Percentiles rank a stretch among this genome's conserved stretches.
phyloP scores from a whole-genome alignment of 2,888 invertebrate species.

The Melipona bicolor region DNA sequence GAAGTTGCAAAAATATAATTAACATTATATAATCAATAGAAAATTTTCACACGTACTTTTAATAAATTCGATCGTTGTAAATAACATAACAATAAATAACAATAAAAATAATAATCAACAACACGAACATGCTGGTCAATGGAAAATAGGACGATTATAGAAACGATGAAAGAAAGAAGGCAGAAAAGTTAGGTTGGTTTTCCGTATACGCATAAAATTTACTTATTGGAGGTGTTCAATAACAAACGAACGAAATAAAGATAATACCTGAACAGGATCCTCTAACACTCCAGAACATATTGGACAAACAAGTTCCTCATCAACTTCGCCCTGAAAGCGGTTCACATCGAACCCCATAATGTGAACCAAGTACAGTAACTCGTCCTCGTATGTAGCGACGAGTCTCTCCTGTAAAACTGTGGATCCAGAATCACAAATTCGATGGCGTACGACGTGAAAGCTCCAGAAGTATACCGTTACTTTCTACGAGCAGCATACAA shows the following conservation, averaged over 20 bases:
- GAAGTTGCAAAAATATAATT: constrained; percentile 15
- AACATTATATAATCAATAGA: not conserved
- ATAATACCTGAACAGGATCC: constrained; percentile 94
- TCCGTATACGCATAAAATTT: constrained; percentile 15
- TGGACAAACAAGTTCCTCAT: constrained; percentile 98
- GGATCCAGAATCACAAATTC: constrained; percentile 45
- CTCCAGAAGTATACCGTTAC: constrained; percentile 54
- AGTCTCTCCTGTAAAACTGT: constrained; percentile 42
- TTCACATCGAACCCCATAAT: constrained; percentile 97
- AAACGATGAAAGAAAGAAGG: constrained; percentile 17
- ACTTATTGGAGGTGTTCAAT: constrained; percentile 4
- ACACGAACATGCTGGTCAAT: not conserved
- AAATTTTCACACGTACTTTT: not conserved
- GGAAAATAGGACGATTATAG: not conserved
- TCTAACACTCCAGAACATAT: constrained; percentile 98
- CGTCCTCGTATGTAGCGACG: constrained; percentile 36
- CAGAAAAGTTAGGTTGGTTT: constrained; percentile 57
- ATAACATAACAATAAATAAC: too few relatives aligned
- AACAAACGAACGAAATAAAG: constrained; percentile 24
- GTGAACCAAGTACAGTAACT: constrained; percentile 35
- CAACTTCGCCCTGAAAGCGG: constrained; percentile 97
- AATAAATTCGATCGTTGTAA: not conserved
- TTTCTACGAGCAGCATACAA: constrained; percentile 33
- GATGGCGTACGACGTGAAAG: constrained; percentile 52
- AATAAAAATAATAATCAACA: not conserved